phyloP scores from a whole-genome alignment of 2,888 invertebrate species.

The Sphaerophoria taeniata region DNA sequence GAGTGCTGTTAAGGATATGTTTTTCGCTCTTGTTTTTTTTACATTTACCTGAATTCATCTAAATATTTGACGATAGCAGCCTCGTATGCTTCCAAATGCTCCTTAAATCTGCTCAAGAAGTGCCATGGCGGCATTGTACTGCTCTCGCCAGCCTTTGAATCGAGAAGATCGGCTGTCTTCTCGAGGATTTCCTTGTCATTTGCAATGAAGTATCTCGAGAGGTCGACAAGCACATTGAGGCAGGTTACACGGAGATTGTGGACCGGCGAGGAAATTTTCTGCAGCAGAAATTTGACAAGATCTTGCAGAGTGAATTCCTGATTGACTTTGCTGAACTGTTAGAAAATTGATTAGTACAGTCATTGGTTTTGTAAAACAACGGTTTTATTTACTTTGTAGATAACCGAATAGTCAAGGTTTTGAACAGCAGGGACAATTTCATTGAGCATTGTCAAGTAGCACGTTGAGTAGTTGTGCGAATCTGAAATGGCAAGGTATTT shows the following conservation, averaged over 20 bases:
- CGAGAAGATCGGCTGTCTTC: slow-evolving; percentile 77
- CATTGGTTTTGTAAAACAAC: not conserved
- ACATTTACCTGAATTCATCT: slow-evolving; percentile 73
- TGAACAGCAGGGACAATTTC: slow-evolving; percentile 77
- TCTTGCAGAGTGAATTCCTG: slow-evolving; percentile 78
- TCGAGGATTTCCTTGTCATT: slow-evolving; percentile 79
- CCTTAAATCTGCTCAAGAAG: slow-evolving; percentile 79
- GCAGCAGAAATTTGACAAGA: slow-evolving; percentile 79
- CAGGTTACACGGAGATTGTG: slow-evolving; percentile 78
- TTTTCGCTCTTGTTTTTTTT: too few relatives aligned
- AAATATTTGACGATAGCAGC: slow-evolving; percentile 78
- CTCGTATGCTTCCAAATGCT: slow-evolving; percentile 79
- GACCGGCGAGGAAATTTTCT: slow-evolving; percentile 78
- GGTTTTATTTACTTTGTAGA: slow-evolving; percentile 78
- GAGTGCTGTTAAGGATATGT: too few relatives aligned
- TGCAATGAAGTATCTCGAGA: slow-evolving; percentile 79
- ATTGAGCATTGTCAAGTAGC: slow-evolving; percentile 77
- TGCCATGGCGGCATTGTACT: slow-evolving; percentile 78
- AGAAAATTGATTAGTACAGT: not conserved
- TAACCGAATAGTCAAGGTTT: slow-evolving; percentile 78
- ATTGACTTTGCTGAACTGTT: slow-evolving; percentile 79
- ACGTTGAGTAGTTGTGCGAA: slow-evolving; percentile 72
- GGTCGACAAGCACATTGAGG: slow-evolving; percentile 77
- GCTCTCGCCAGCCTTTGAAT: slow-evolving; percentile 65
- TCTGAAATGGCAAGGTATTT: slow-evolving; percentile 41